Base-by-base conservation (phyloP, 2,888 invertebrate genomes). In the Apodemia hepburni region DNA sequence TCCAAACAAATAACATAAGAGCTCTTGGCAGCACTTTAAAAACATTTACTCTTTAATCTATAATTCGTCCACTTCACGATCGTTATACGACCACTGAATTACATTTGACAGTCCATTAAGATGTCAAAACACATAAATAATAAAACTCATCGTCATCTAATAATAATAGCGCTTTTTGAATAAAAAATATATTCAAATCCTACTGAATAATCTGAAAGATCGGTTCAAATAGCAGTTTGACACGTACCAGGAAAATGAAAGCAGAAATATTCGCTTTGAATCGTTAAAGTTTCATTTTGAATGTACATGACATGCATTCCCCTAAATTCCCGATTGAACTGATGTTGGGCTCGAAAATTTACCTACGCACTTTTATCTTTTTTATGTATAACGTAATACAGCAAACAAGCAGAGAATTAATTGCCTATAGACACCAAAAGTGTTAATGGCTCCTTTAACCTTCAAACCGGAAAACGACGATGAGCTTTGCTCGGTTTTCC, bases 31-130 rank as follows among this genome's bases (percentile, higher is more conserved):
- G 12, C 3, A 6, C 15, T 42, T 15, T n/a, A 15, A 42, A 15
- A 42, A 11, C 12, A 38, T 38, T 11, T 12, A 38, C 12, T 42
- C 15, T 42, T 42, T 42, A 42, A n/a, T 42, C 0, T 22, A 15
- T 49, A 18, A 49, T 49, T 49, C 17, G 51, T 51, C 51, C 12
- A 11, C 22, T 49, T 18, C 17, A 18, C 49, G 18, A 18, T 18
- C 51, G 9, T 3, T 15, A 38, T 38, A 38, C 12, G 38, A 38
- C 17, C 9, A 49, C 17, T 18, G 22, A 51, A 51, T 51, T 11
- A 22, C 18, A 51, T 51, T 51, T 51, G 22, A 51, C 54, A 27
- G 54, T 15, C 54, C 54, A 54, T 54, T 54, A 54, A 54, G 54
- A 54, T 27, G 27, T 29, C 54, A 27, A 27, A 29, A 15, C n/a